A percentile compares a stretch with the other conserved stretches of the same genome.
phyloP scores from a whole-genome alignment of 2,113 vertebrate genomes.

The Dasypus novemcinctus region DNA sequence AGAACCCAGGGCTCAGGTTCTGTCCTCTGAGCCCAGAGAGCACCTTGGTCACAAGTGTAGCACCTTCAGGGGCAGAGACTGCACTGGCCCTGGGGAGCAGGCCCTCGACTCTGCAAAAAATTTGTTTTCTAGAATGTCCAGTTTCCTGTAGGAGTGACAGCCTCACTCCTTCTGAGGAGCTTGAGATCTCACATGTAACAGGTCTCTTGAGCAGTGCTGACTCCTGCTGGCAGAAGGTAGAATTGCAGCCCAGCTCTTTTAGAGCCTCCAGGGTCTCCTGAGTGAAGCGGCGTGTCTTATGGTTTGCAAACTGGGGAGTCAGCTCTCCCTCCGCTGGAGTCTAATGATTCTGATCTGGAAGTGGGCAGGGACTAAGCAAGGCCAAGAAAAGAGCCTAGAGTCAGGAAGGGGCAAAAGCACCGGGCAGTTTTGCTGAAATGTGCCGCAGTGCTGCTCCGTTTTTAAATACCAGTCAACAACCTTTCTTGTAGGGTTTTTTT shows the following conservation, averaged over 20 bases:
- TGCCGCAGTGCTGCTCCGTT: neutral
- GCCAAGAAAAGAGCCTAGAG: too few species aligned
- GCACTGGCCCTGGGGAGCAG: too few species aligned
- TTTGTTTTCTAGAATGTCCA: neutral
- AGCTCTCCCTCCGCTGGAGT: neutral
- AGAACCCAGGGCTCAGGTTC: neutral
- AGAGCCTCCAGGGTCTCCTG: rapidly evolving
- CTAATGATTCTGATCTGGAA: neutral
- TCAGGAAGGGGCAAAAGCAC: neutral
- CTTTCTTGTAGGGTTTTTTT: rapidly evolving
- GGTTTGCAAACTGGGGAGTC: neutral
- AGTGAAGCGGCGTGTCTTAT: rapidly evolving
- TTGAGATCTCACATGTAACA: rapidly evolving
- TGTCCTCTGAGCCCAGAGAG: neutral
- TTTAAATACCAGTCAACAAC: rapidly evolving
- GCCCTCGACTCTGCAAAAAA: too few species aligned
- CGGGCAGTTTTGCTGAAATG: too few species aligned
- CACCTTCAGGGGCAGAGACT: rapidly evolving
- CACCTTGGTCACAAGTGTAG: too few species aligned
- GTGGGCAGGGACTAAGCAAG: neutral
- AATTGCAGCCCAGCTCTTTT: neutral
- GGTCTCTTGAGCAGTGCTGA: neutral
- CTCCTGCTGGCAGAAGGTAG: neutral
- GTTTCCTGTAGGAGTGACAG: too few species aligned
- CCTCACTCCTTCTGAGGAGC: rapidly evolving